These are phyloP conservation scores for Pristionchus fissidentatus DNA, from an alignment of 2,888 invertebrate species.

Conservation along the genomic window DNA sequence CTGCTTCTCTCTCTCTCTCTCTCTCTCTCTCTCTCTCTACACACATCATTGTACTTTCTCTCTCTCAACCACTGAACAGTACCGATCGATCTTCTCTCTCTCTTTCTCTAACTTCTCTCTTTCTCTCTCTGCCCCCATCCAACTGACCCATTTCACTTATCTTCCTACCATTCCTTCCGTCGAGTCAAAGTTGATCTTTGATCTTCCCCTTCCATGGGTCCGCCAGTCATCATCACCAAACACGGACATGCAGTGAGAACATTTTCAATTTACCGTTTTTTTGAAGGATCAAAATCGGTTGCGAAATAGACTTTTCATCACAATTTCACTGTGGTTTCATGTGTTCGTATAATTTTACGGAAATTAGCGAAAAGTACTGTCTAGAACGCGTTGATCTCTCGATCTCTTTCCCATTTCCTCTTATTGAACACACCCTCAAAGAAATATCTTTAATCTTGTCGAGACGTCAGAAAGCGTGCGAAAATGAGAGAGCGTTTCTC, in stretches of 20 bases:
- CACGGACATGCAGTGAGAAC: background rate
- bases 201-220: background rate
- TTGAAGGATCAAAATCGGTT: slow-evolving; percentile 10
- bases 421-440: no score
- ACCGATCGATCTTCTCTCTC: slow-evolving; percentile 20
- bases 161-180: background rate
- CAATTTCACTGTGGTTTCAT: no score
- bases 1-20: slow-evolving; percentile 47
- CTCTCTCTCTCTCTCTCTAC: slow-evolving; percentile 48
- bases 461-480: no score
- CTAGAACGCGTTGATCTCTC: no score
- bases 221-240: slow-evolving; percentile 12
- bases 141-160: slow-evolving; percentile 18
- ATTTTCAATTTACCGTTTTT: slow-evolving; percentile 9
- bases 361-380: no score
- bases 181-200: slow-evolving; percentile 18
- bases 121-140: slow-evolving; percentile 3
- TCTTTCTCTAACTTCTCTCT: slow-evolving; percentile 15
- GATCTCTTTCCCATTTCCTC: no score
- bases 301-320: slow-evolving; percentile 27
- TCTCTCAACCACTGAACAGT: slow-evolving; percentile 23
- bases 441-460: no score
- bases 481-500: no score
- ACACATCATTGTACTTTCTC: slow-evolving; percentile 15
- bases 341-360: no score